These are phyloP conservation scores for Platichthys flesus DNA, from an alignment of 2,113 vertebrate species.

Conservation along the genomic window DNA sequence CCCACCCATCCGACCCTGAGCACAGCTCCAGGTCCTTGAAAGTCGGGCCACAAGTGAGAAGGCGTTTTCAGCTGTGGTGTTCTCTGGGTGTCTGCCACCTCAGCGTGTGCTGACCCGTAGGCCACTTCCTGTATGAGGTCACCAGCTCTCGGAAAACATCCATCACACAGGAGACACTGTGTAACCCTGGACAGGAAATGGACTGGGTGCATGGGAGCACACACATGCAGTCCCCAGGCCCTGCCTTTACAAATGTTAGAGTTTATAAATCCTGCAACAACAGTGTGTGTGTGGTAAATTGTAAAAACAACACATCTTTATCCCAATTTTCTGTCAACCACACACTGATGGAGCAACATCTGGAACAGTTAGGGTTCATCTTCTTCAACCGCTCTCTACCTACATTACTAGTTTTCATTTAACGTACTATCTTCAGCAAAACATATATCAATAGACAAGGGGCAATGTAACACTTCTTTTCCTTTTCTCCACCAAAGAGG, in stretches of 20 bases:
- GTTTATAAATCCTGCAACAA: constrained; percentile 38
- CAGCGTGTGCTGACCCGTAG: constrained; percentile 62
- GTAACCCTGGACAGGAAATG: constrained; percentile 62
- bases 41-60: not conserved
- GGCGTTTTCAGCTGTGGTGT: constrained; percentile 30
- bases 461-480: not conserved
- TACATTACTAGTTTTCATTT: not conserved
- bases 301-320: too few relatives aligned
- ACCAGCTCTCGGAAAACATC: constrained; percentile 75
- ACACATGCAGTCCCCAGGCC: constrained; percentile 4
- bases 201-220: constrained; percentile 36
- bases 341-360: not conserved
- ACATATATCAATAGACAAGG: not conserved
- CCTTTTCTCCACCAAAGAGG: not conserved
- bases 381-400: not conserved
- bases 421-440: not conserved
- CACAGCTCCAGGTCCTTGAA: constrained; percentile 21
- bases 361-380: not conserved
- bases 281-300: not conserved
- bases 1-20: constrained; percentile 6
- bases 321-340: not conserved
- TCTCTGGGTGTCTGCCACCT: constrained; percentile 63
- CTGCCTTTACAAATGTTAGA: constrained; percentile 6
- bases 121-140: constrained; percentile 78
- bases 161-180: constrained; percentile 61